Evolutionary conservation across 2,797 vertebrate genomes (phyloP).

Genomic region (Xenopus petersii): DNA sequence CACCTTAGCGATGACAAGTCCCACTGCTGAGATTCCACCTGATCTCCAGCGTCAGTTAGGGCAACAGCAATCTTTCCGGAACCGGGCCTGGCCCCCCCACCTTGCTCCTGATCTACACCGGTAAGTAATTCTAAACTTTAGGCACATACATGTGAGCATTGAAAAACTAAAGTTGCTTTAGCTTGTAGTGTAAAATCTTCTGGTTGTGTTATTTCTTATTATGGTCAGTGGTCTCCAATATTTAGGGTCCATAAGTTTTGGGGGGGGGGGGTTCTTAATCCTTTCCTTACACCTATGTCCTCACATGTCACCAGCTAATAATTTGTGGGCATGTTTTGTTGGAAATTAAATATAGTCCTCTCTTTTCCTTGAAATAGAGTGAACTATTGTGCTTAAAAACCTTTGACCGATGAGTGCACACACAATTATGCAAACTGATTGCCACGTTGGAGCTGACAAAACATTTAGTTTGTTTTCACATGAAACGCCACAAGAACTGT

Average conservation of each 20-base stretch:
- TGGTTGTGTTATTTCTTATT: too few species aligned
- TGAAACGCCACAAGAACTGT: background rate
- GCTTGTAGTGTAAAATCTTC: too few species aligned
- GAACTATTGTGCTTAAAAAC: constrained; percentile 7
- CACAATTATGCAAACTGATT: background rate
- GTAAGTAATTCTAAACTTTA: constrained; percentile 72
- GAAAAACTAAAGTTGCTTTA: too few species aligned
- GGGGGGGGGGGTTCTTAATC: too few species aligned
- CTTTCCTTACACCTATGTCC: background rate
- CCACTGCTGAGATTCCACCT: constrained; percentile 88
- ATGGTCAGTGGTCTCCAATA: too few species aligned
- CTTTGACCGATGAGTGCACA: constrained; percentile 16
- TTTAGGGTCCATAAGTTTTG: too few species aligned
- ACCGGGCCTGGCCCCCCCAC: constrained; percentile 88
- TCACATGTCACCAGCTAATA: background rate
- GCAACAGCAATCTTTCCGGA: constrained; percentile 81
- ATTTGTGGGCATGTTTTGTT: background rate
- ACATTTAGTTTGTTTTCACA: constrained; percentile 38
- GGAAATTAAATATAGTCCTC: background rate
- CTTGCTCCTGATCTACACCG: constrained; percentile 83
- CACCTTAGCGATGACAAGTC: constrained; percentile 92
- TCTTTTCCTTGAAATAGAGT: constrained; percentile 2
- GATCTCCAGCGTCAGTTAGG: constrained; percentile 86
- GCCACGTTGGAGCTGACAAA: constrained; percentile 43
- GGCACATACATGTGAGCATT: background rate